Percentiles rank a stretch among this genome's conserved stretches.
phyloP scores from a whole-genome alignment of 2,797 vertebrate genomes.

The Delichon dasypus region DNA sequence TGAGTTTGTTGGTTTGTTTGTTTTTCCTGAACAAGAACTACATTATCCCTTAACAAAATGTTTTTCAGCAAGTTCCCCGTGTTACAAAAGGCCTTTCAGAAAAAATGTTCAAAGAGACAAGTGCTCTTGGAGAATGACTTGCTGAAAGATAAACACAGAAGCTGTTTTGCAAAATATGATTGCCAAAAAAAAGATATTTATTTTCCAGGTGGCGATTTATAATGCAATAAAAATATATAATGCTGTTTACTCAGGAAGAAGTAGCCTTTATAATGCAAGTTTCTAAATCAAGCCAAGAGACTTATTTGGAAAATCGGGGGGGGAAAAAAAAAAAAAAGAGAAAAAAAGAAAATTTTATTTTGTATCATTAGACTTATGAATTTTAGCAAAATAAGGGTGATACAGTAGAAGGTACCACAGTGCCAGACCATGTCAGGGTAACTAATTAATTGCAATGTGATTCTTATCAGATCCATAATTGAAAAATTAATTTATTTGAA shows the following conservation, averaged over 20 bases:
- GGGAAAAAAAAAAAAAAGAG: background rate
- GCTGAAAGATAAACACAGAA: constrained; percentile 39
- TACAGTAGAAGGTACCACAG: background rate
- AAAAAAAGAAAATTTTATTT: background rate
- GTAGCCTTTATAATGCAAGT: background rate
- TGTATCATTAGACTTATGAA: background rate
- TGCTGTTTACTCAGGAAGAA: background rate
- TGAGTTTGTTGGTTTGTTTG: constrained; percentile 9
- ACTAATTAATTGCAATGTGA: background rate
- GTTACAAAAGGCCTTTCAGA: background rate
- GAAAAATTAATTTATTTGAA: background rate
- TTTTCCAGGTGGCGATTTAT: background rate
- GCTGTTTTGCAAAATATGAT: background rate
- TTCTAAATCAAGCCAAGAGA: background rate
- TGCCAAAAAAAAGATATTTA: constrained; percentile 29
- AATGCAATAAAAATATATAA: background rate
- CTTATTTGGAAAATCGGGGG: background rate
- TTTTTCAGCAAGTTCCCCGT: background rate
- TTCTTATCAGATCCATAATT: background rate
- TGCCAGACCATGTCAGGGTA: background rate
- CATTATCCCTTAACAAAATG: constrained; percentile 10
- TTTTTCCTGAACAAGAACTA: constrained; percentile 25
- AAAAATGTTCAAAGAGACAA: background rate
- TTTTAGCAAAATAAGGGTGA: background rate
- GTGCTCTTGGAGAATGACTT: background rate